phyloP scores from a whole-genome alignment of 2,888 invertebrate species.

The Apoderus coryli region DNA sequence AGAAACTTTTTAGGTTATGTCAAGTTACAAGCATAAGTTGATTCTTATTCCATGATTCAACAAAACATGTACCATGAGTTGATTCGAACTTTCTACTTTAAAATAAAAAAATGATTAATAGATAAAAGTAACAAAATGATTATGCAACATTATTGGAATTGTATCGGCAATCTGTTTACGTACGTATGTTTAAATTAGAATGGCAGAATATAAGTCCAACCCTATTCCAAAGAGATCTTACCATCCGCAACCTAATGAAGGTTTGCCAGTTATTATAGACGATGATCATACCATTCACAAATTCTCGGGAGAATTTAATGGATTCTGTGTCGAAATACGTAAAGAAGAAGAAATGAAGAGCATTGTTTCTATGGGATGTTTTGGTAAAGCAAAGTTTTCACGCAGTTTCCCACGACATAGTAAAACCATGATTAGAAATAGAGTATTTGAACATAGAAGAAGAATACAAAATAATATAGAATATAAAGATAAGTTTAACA shows the following conservation, averaged over 20 bases:
- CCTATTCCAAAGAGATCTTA: constrained; percentile 24
- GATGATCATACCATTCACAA: constrained; percentile 35
- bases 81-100: too few species aligned
- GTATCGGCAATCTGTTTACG: too few species aligned
- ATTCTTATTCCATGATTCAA: too few species aligned
- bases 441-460: constrained; percentile 45
- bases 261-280: constrained; percentile 34
- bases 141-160: too few species aligned
- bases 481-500: constrained; percentile 17
- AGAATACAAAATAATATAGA: constrained; percentile 30
- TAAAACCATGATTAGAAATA: constrained; percentile 39
- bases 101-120: too few species aligned
- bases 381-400: constrained; percentile 50
- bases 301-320: constrained; percentile 51
- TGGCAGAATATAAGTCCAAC: too few species aligned
- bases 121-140: too few species aligned
- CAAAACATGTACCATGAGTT: too few species aligned
- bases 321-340: constrained; percentile 48
- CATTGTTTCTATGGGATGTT: constrained; percentile 57
- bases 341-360: constrained; percentile 43
- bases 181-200: too few species aligned
- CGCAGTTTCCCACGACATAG: constrained; percentile 26
- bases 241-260: constrained; percentile 26
- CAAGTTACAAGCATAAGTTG: too few species aligned
- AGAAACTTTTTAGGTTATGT: too few species aligned